A percentile compares a stretch with the other conserved stretches of the same genome.
phyloP scores from a whole-genome alignment of 2,113 vertebrate species.

The Podiceps cristatus region DNA sequence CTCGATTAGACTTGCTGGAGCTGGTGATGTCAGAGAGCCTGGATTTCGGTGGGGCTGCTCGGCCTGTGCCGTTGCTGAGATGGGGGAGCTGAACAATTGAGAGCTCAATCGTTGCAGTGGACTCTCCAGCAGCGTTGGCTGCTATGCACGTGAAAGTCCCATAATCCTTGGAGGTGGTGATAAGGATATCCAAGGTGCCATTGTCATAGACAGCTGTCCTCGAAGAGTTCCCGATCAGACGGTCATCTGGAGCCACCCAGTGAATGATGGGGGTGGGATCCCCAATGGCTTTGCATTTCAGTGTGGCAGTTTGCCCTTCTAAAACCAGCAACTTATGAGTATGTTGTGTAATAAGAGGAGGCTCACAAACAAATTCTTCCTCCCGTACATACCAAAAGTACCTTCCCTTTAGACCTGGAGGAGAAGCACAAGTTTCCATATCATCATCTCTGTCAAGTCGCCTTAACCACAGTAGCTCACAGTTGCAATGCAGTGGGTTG shows the following conservation, averaged over 20 bases:
- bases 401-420: constrained; percentile 88
- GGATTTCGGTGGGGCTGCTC: constrained; percentile 87
- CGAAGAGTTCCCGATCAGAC: constrained; percentile 91
- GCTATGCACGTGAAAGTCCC: constrained; percentile 97
- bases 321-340: constrained; percentile 93
- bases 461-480: constrained; percentile 94
- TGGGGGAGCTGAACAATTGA: constrained; percentile 96
- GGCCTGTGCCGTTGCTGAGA: constrained; percentile 89
- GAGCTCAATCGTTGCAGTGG: constrained; percentile 91
- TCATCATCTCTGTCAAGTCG: constrained; percentile 91
- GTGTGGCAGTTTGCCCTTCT: constrained; percentile 93
- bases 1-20: constrained; percentile 90
- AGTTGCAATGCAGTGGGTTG: constrained; percentile 96
- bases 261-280: constrained; percentile 94
- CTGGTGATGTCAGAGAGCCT: constrained; percentile 95
- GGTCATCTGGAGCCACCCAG: constrained; percentile 94
- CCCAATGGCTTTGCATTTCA: constrained; percentile 96
- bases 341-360: constrained; percentile 94
- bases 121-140: constrained; percentile 94
- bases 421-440: constrained; percentile 97
- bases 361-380: constrained; percentile 96
- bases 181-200: constrained; percentile 92
- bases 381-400: constrained; percentile 96
- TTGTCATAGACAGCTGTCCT: constrained; percentile 91
- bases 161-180: constrained; percentile 95